Conservation (phyloP, 2,797 vertebrate species). For the Anniella stebbinsi region DNA sequence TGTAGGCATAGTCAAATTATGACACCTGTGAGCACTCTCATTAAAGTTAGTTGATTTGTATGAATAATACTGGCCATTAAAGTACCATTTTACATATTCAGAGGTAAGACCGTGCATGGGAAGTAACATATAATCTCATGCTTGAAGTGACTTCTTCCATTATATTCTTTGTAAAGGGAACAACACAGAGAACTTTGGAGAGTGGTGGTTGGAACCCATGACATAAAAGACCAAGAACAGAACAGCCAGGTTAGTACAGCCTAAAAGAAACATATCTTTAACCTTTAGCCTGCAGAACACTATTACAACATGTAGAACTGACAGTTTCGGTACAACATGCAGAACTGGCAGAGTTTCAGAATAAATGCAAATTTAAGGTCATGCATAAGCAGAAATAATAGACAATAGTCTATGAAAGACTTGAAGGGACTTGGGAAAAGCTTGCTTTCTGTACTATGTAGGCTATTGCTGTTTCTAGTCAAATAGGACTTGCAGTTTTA, state of each 20-base stretch:
- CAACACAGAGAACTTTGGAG: conserved; percentile 48
- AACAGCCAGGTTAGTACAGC: conserved; percentile 59
- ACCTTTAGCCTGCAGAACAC: neutral
- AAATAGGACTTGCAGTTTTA: neutral
- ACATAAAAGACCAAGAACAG: conserved; percentile 51
- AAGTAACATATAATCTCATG: neutral
- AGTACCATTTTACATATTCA: neutral
- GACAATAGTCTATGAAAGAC: neutral
- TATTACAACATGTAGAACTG: neutral
- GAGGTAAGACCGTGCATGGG: neutral
- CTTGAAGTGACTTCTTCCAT: neutral
- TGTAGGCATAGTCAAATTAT: no score
- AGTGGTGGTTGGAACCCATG: conserved; percentile 62
- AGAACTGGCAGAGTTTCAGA: neutral
- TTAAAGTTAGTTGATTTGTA: conserved; percentile 6
- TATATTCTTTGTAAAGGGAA: conserved; percentile 45
- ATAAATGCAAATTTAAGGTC: neutral
- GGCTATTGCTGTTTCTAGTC: neutral
- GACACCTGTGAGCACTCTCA: neutral
- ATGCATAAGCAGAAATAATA: neutral
- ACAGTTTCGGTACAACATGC: neutral
- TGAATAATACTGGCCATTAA: no score
- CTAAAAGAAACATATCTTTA: neutral
- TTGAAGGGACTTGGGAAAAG: neutral
- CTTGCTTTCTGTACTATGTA: neutral